Base-by-base conservation (phyloP, 2,797 vertebrate species). In the Pipistrellus nathusii region DNA sequence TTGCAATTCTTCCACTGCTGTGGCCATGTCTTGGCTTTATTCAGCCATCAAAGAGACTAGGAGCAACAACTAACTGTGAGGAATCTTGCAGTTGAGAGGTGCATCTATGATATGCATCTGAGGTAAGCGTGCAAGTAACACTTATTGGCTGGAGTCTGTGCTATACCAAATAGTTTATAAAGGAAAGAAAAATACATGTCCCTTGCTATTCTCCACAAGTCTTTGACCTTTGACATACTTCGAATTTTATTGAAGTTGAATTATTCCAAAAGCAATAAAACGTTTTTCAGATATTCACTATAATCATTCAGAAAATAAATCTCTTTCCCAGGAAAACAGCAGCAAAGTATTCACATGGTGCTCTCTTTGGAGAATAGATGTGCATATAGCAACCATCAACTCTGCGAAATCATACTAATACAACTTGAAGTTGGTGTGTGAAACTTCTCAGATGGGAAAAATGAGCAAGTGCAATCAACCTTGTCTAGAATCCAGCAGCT, bases 381-480 rank as follows among this genome's bases (percentile, higher is more conserved):
- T 80, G 64, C 57, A 23, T 1, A 80, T 0, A 83, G 44, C 48
- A 66, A 57, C 84, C 21, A 71, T 48, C 35, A 83, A 69, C 86
- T 82, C 46, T 66, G 17, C 73, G 55, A 93, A 41, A 62, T 92
- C 30, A 35, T 23, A 69, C 6, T 18, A 96, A 73, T 55, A 72
- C 75, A 66, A 96, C 69, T 80, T 80, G 69, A 92, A 88, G 78
- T 72, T 55, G 35, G 64, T 46, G 38, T 88, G 75, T 91, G 85
- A 81, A 46, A 89, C 77, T 84, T 93, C 59, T 85, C 51, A 85
- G 53, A 10, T 30, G 77, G 93, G 85, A 91, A 78, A 90, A 88
- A 72, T 66, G 84, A 82, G 48, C 21, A 46, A 55, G 64, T 92
- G 32, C 12, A n/a, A 23, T 51, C 55, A 92, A 46, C 72, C 69